Base-by-base conservation (phyloP, 2,797 vertebrate genomes). In the Cossypha polioptera region DNA sequence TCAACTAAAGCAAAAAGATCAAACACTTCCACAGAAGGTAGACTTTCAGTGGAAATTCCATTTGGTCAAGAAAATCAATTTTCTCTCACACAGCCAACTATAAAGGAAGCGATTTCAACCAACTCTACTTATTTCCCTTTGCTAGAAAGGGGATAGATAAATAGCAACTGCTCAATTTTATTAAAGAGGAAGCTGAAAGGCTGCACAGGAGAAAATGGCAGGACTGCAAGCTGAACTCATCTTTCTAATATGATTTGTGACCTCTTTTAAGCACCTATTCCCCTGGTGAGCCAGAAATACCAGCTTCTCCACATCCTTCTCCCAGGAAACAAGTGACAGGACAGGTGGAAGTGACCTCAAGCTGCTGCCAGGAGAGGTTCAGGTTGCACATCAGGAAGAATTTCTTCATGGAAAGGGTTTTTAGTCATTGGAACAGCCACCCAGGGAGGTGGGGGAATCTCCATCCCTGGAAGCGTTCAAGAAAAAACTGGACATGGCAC, bases 31-130 rank as follows among this genome's bases (percentile, higher is more conserved):
- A 77, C 61, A 55, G 66, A 90, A 84, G 10, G 50, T 21, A 88
- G 57, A 80, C n/a, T 83, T 79, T 16, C 68, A 88, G 40, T 75
- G 69, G 66, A 93, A 92, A 83, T 72, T 71, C 55, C 42, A 36
- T 75, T 84, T 66, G 62, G 50, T 84, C 35, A 78, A 72, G 47
- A 78, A 86, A 77, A 83, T 33, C 12, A 10, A 43, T 78, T 93
- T 69, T 92, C 38, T 74, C 53, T 75, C 31, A 63, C 19, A 33
- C 6, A 83, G 35, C 36, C 66, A n/a, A 31, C 61, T 47, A 47
- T 16, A 83, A 88, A 53, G 66, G 33, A 92, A 93, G 57, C 9
- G 42, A 77, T 58, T 86, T 81, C 36, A 84, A 84, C 35, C 47
- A 81, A 47, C 22, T 40, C 50, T 51, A 53, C 45, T 65, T 69